phyloP scores from a whole-genome alignment of 1,140 invertebrate species.

The Acromyrmex heyeri region DNA sequence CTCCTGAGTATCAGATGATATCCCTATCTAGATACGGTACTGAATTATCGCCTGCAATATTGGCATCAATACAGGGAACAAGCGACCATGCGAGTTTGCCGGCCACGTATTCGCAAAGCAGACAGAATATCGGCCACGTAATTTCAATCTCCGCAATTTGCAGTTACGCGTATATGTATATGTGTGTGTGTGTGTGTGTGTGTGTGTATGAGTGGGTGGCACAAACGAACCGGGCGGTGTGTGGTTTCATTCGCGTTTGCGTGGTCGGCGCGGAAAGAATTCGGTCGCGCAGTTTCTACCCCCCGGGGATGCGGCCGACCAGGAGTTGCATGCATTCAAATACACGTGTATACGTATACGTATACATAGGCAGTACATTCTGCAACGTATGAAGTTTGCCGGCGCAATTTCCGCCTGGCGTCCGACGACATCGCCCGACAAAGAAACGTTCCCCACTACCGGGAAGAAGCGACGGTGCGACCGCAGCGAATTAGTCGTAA shows the following conservation, averaged over 20 bases:
- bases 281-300: slow-evolving; percentile 38
- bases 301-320: slow-evolving; percentile 24
- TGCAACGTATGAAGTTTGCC: slow-evolving; percentile 48
- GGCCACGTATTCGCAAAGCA: slow-evolving; percentile 39
- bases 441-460: slow-evolving; percentile 13
- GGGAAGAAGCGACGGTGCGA: slow-evolving; percentile 44
- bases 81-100: slow-evolving; percentile 17
- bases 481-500: slow-evolving; percentile 57
- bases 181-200: not conserved
- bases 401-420: slow-evolving; percentile 28
- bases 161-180: not conserved
- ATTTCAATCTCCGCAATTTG: slow-evolving; percentile 65
- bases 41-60: slow-evolving; percentile 55
- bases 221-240: slow-evolving; percentile 34
- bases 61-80: slow-evolving; percentile 37
- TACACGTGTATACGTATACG: not conserved
- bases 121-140: slow-evolving; percentile 59
- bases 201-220: not conserved
- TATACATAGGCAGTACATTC: not conserved
- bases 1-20: slow-evolving; percentile 26
- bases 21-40: slow-evolving; percentile 33
- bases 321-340: not conserved
- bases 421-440: slow-evolving; percentile 4
- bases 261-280: slow-evolving; percentile 55
- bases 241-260: slow-evolving; percentile 56